A percentile compares a stretch with the other conserved stretches of the same genome.
Evolutionary conservation across 1,140 invertebrate genomes (phyloP).

Genomic region (Fopius arisanus): DNA sequence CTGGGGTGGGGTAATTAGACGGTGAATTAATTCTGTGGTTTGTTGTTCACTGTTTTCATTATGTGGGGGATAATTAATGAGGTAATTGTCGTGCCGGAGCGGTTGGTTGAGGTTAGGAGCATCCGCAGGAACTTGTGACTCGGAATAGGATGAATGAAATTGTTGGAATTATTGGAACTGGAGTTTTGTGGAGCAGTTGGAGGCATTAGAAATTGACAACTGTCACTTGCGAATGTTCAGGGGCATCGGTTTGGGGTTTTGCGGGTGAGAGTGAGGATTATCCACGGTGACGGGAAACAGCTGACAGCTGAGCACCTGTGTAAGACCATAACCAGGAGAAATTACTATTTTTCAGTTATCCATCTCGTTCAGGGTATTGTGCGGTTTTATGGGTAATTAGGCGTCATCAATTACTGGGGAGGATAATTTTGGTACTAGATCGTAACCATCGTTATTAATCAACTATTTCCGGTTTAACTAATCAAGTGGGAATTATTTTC

Average conservation of each 20-base stretch:
- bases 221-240: background rate
- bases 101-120: background rate
- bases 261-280: background rate
- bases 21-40: background rate
- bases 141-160: background rate
- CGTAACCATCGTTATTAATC: too few relatives aligned
- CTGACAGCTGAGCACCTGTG: background rate
- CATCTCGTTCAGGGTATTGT: background rate
- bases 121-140: background rate
- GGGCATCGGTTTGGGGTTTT: background rate
- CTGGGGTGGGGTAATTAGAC: too few relatives aligned
- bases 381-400: background rate
- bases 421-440: too few relatives aligned
- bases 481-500: too few relatives aligned
- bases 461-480: too few relatives aligned
- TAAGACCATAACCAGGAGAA: background rate
- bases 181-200: background rate
- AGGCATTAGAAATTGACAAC: background rate
- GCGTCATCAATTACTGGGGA: background rate
- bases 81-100: background rate
- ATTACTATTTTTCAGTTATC: background rate
- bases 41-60: background rate
- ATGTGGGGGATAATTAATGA: background rate
- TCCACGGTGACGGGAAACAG: background rate
- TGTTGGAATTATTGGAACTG: background rate